Conservation (phyloP, 2,113 vertebrate species). For the Nymphicus hollandicus region DNA sequence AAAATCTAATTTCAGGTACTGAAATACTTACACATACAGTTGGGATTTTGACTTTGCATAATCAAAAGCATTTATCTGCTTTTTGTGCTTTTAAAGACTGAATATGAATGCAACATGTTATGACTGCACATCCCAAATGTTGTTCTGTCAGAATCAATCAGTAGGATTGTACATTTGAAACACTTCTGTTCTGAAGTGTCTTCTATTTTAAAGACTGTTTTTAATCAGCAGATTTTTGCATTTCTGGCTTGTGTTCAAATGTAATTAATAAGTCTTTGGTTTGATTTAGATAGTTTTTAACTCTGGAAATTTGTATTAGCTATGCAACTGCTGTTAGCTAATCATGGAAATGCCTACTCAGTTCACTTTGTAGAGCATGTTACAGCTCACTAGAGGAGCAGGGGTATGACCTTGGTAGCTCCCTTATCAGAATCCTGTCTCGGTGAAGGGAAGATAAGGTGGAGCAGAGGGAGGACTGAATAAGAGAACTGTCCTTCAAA, state of each 20-base stretch:
- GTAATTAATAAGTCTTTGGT: neutral
- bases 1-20: neutral
- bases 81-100: neutral
- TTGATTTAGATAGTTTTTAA: neutral
- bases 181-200: neutral
- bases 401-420: neutral
- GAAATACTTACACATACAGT: neutral
- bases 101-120: neutral
- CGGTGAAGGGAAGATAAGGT: neutral
- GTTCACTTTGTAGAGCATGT: neutral
- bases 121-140: neutral
- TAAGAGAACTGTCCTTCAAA: neutral
- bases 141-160: neutral
- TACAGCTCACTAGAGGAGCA: neutral
- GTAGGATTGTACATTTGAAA: neutral
- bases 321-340: neutral
- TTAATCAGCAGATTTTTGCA: neutral
- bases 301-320: neutral
- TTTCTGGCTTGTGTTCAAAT: neutral
- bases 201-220: neutral
- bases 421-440: neutral
- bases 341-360: neutral
- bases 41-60: conserved; percentile 4
- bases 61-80: neutral
- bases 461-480: neutral